Evolutionary conservation across 2,797 vertebrate genomes (phyloP).

Genomic region (Caiman crocodilus): DNA sequence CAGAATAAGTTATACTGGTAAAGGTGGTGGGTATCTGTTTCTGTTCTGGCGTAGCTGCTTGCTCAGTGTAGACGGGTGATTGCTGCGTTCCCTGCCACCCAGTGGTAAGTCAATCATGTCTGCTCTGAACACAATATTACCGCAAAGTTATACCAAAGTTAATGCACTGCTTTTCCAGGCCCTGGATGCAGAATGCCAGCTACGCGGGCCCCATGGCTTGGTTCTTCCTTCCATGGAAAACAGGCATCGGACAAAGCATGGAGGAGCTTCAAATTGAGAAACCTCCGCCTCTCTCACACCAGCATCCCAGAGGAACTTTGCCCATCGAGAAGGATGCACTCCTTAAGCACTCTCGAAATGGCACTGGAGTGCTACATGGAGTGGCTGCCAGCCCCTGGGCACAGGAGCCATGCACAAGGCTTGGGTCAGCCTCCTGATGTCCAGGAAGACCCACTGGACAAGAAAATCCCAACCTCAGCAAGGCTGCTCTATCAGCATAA

Average conservation of each 20-base stretch:
- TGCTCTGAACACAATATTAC: too few species aligned
- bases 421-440: neutral
- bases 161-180: too few species aligned
- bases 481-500: accelerated
- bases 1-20: too few species aligned
- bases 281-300: neutral
- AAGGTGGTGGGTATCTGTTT: too few species aligned
- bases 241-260: neutral
- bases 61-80: too few species aligned
- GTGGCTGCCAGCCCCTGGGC: neutral
- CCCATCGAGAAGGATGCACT: accelerated
- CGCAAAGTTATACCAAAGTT: too few species aligned
- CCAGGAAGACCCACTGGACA: accelerated
- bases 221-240: neutral
- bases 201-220: neutral
- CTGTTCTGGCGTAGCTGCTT: too few species aligned
- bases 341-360: neutral
- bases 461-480: accelerated
- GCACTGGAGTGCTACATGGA: neutral
- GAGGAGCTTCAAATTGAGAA: neutral
- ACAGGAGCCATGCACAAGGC: neutral
- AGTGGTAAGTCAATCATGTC: too few species aligned
- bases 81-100: too few species aligned
- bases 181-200: neutral
- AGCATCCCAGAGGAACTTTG: neutral